Evolutionary conservation across 2,797 vertebrate species (phyloP), one percentile per base, ranked within the genome.

Genomic region (Sardinella longiceps): DNA sequence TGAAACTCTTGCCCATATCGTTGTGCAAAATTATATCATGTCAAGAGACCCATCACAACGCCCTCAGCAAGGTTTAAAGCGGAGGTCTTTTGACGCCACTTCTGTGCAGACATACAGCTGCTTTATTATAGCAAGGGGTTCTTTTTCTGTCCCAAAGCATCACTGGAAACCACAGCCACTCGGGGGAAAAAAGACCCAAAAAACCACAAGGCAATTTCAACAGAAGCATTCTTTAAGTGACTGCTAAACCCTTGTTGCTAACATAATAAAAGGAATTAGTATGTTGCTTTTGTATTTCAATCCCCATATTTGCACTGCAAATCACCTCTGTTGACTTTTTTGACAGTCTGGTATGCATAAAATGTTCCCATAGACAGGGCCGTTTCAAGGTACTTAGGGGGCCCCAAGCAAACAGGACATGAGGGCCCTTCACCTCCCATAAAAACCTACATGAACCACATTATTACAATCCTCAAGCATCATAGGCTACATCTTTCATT

Each of bases 231-330:
- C 12, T 70, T 70, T 12, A 37, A 30, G 2, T 33, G 2, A 37
- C 30, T 14, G 37, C 30, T 28, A 30, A 10, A 74, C 30, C 66
- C 30, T 18, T 4, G 66, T 15, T 74, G 6, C 66, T 39, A 15
- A 37, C 66, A 74, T 30, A 74, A 74, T 15, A 33, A 74, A 18
- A 33, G 66, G 30, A 33, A 74, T 74, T 77, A 43, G 18, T 43
- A 39, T 39, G 70, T 43, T 25, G n/a, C 70, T 77, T 77, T 77
- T 77, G 33, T 43, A 20, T 77, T 43, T 77, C 20, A 43, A 77
- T 23, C 20, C 70, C 18, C 70, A 77, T n/a, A 23, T 43, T 39
- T 77, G n/a, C 37, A 77, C 70, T 39, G 37, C 37, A 77, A 43
- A 43, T 43, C 37, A 43, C 70, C 37, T 77, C 70, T 39, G 37